Evolutionary conservation across 2,113 vertebrate genomes (phyloP).

Genomic region (Brachionichthys hirsutus): DNA sequence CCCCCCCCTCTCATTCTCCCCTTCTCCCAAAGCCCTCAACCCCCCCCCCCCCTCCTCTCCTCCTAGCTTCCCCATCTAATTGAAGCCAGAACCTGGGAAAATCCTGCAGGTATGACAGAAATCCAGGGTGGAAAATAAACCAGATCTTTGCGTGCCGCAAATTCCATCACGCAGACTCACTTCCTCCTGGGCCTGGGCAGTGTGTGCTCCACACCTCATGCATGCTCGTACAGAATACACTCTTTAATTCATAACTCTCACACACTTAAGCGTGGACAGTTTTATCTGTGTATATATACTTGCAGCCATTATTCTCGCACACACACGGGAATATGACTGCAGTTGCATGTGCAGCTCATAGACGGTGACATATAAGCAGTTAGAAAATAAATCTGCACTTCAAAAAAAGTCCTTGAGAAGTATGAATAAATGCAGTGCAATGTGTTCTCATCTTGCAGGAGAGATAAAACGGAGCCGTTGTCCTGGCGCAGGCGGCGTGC

Average conservation of each 20-base stretch:
- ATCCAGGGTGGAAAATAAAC: conserved; percentile 77
- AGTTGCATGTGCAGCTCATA: conserved; percentile 21
- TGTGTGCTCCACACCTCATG: conserved; percentile 50
- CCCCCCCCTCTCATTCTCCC: background rate
- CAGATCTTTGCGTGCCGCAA: conserved; percentile 70
- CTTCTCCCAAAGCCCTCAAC: conserved; percentile 5
- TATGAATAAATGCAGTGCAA: background rate
- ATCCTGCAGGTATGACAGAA: conserved; percentile 77
- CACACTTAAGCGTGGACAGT: conserved; percentile 12
- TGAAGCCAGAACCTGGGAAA: conserved; percentile 79
- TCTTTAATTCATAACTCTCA: conserved; percentile 36
- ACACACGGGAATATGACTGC: conserved; percentile 6
- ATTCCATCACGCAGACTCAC: conserved; percentile 75
- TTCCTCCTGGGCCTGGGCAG: conserved; percentile 62
- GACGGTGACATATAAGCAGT: background rate
- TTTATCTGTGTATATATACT: conserved; percentile 23
- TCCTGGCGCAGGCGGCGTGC: conserved; percentile 7
- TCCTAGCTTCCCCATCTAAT: conserved; percentile 70
- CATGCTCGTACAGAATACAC: conserved; percentile 2
- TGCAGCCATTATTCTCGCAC: conserved; percentile 21
- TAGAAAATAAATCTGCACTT: conserved; percentile 22
- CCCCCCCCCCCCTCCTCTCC: conserved; percentile 15
- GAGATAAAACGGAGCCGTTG: conserved; percentile 17
- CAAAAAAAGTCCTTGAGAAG: background rate
- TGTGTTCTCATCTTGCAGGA: conserved; percentile 12